Evolutionary conservation across 2,888 invertebrate species (phyloP).

Genomic region (Tenthredo notha): DNA sequence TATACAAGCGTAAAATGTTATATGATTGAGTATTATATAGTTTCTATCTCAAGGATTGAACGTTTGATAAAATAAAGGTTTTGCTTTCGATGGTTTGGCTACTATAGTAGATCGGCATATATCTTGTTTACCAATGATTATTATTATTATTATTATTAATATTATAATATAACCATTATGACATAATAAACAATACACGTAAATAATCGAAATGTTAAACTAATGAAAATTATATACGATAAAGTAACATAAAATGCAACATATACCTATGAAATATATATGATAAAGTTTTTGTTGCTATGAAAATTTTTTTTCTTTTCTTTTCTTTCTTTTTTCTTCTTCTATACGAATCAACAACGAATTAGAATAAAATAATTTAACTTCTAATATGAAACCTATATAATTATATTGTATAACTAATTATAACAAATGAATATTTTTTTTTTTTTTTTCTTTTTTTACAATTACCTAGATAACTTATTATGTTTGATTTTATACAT

Average conservation of each 20-base stretch:
- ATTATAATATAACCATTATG: conserved; percentile 27
- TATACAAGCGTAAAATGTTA: background rate
- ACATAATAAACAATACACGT: conserved; percentile 37
- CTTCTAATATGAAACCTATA: conserved; percentile 33
- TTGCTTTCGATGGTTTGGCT: conserved; percentile 35
- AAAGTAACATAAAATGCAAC: conserved; percentile 46
- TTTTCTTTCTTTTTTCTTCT: background rate
- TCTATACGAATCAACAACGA: conserved; percentile 42
- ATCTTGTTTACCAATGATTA: conserved; percentile 39
- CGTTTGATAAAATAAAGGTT: background rate
- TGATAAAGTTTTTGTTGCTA: conserved; percentile 30
- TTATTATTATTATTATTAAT: conserved; percentile 38
- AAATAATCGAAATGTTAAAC: conserved; percentile 25
- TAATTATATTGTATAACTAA: conserved; percentile 25
- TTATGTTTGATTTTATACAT: background rate
- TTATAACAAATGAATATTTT: conserved; percentile 46
- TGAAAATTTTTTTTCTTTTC: background rate
- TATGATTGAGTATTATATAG: background rate
- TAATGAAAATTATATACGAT: conserved; percentile 40
- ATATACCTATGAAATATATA: conserved; percentile 20
- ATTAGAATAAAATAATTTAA: conserved; percentile 47
- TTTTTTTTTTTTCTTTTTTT: background rate
- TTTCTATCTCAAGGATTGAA: background rate
- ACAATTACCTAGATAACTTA: conserved; percentile 23
- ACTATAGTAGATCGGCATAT: background rate